Percentiles rank a stretch among this genome's conserved stretches.
Conservation (phyloP, 2,113 vertebrate genomes). For the Talpa occidentalis region DNA sequence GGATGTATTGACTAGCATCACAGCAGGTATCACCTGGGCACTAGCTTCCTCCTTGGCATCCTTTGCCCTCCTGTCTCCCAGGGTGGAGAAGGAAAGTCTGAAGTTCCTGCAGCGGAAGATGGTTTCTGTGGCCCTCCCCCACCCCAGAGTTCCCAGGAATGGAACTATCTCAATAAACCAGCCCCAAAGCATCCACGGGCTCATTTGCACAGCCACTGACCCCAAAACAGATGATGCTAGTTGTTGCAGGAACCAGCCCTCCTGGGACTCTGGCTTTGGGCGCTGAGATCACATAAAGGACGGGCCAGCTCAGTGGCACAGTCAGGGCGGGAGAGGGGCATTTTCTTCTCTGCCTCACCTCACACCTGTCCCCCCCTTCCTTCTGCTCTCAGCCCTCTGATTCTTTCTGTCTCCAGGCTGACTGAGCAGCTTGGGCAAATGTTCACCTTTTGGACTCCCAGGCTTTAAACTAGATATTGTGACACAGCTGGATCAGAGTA, state of each 20-base stretch:
- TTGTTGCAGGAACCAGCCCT: rapidly evolving
- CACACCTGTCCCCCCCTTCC: background rate
- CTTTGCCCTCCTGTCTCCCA: background rate
- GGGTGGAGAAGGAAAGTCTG: background rate
- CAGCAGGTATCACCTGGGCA: background rate
- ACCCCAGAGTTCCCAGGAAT: background rate
- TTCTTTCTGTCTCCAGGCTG: background rate
- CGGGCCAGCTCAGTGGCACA: no score
- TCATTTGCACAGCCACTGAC: background rate
- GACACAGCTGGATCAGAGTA: background rate
- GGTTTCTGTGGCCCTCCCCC: no score
- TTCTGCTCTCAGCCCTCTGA: background rate
- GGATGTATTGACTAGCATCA: background rate
- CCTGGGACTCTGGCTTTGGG: background rate
- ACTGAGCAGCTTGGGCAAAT: background rate
- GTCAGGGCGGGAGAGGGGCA: background rate
- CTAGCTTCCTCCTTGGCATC: background rate
- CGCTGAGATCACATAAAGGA: background rate
- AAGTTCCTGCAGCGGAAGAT: background rate
- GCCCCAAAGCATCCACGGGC: background rate
- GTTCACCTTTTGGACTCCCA: background rate
- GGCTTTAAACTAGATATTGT: background rate
- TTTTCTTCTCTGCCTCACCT: background rate
- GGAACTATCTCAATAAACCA: background rate
- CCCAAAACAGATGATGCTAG: no score